Evolutionary conservation across 1,140 invertebrate genomes (phyloP).

Genomic region (Apis cerana): DNA sequence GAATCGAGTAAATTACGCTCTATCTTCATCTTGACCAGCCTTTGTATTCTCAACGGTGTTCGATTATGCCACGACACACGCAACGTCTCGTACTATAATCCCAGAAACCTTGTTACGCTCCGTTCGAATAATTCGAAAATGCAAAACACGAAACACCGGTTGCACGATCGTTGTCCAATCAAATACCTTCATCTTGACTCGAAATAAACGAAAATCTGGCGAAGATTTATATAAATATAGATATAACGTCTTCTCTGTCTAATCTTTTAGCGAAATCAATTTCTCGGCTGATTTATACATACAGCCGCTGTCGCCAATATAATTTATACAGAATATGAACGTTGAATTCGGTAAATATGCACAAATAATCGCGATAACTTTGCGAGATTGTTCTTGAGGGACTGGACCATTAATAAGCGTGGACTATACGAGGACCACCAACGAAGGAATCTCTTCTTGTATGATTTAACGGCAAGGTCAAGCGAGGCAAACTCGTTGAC

Average conservation of each 20-base stretch:
- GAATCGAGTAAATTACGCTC: constrained; percentile 64
- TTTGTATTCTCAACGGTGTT: constrained; percentile 58
- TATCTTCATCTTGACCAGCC: constrained; percentile 57
- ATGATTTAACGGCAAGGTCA: constrained; percentile 52
- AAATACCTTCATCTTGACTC: constrained; percentile 4
- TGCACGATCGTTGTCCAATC: constrained; percentile 10
- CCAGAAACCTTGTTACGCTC: constrained; percentile 17
- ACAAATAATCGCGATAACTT: constrained; percentile 23
- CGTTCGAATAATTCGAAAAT: too few relatives aligned
- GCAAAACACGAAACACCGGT: not conserved
- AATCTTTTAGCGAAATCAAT: not conserved
- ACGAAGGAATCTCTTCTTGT: constrained; percentile 44
- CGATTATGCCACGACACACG: constrained; percentile 64
- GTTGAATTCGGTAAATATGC: not conserved
- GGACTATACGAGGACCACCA: constrained; percentile 45
- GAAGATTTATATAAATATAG: too few relatives aligned
- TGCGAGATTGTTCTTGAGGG: not conserved
- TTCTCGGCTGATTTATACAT: not conserved
- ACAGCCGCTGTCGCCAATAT: not conserved
- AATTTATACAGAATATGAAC: not conserved
- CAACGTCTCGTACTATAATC: constrained; percentile 36
- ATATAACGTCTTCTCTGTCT: too few relatives aligned
- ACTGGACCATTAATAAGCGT: constrained; percentile 55
- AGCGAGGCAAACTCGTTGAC: constrained; percentile 5
- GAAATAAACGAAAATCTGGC: not conserved